These are phyloP conservation scores for Pocillopora meandrina DNA, from an alignment of 92 coral and sea anemone species.

Conservation along the genomic window DNA sequence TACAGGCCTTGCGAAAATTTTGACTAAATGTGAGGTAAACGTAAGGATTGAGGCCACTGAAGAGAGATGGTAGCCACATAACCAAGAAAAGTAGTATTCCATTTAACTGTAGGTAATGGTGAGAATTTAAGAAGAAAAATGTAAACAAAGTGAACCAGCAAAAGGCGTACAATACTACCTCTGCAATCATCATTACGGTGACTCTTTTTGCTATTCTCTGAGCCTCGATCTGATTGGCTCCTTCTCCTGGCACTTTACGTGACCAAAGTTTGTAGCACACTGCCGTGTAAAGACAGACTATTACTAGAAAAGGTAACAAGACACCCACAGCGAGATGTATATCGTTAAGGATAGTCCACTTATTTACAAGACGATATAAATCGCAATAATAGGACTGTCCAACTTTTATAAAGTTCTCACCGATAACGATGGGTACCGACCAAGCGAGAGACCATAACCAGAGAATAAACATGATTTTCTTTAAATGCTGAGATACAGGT, in stretches of 20 bases:
- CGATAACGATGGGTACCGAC: background rate
- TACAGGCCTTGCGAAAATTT: background rate
- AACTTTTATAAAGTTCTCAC: background rate
- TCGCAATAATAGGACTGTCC: background rate
- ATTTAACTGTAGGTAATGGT: background rate
- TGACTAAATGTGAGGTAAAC: slow-evolving; percentile 1
- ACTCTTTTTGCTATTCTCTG: background rate
- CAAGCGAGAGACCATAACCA: slow-evolving; percentile 9
- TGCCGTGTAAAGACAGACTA: background rate
- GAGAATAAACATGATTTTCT: background rate
- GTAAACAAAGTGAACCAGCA: background rate
- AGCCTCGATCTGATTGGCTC: background rate
- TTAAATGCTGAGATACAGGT: slow-evolving; percentile 8
- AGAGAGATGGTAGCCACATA: background rate
- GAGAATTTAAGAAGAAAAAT: background rate
- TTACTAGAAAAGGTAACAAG: background rate
- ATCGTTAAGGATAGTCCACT: background rate
- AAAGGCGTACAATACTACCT: background rate
- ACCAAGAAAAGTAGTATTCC: background rate
- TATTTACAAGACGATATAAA: background rate
- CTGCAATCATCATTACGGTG: background rate
- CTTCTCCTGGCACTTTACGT: slow-evolving; percentile 25
- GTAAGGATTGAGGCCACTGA: background rate
- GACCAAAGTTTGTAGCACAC: slow-evolving; percentile 7
- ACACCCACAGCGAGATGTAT: background rate